A percentile compares a stretch with the other conserved stretches of the same genome.
Evolutionary conservation across 2,113 vertebrate species (phyloP).

Genomic region (Neopipo cinnamomea): DNA sequence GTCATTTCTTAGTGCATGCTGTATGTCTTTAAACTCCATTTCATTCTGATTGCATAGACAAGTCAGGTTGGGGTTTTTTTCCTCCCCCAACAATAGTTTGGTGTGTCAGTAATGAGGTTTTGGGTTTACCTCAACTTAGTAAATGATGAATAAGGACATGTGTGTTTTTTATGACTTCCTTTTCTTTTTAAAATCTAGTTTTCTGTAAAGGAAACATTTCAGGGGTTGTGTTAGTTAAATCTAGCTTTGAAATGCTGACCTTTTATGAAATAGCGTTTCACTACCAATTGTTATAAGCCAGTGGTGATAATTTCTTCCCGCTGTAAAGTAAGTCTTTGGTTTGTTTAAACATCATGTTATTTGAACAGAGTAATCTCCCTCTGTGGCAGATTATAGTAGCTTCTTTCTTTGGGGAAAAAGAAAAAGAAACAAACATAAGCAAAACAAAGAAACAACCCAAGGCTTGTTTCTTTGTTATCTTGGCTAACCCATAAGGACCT

Average conservation of each 20-base stretch:
- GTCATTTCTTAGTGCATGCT: background rate
- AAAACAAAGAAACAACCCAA: background rate
- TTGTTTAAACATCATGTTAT: background rate
- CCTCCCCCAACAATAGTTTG: background rate
- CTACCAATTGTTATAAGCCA: background rate
- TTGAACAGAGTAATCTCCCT: background rate
- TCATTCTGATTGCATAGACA: background rate
- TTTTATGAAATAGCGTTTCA: slow-evolving; percentile 11
- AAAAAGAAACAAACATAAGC: background rate
- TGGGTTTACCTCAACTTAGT: background rate
- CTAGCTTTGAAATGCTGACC: slow-evolving; percentile 17
- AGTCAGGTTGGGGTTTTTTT: no score
- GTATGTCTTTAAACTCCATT: background rate
- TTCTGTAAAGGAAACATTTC: background rate
- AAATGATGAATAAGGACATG: background rate
- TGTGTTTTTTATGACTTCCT: background rate
- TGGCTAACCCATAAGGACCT: background rate
- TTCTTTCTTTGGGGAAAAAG: background rate
- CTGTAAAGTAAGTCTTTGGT: background rate
- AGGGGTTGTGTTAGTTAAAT: background rate
- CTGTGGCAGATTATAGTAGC: background rate
- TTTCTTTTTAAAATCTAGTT: background rate
- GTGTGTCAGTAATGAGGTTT: background rate
- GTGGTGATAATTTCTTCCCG: background rate
- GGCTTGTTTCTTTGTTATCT: background rate